Conservation (phyloP, 2,888 invertebrate species). For the Athetis lepigone region DNA sequence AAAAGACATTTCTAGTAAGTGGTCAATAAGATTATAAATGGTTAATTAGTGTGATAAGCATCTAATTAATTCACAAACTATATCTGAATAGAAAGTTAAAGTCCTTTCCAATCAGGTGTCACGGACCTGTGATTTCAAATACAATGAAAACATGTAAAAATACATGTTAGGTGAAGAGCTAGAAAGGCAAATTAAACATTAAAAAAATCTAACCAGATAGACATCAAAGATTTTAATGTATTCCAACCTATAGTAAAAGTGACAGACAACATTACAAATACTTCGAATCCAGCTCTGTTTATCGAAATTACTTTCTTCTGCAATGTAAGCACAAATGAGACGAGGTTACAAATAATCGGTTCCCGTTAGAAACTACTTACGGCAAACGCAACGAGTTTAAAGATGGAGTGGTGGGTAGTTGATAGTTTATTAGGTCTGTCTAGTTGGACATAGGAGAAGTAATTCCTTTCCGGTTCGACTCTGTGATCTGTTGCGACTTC, state of each 20-base stretch:
- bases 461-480: conserved; percentile 45
- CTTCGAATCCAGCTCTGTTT: not conserved
- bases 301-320: conserved; percentile 31
- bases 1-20: conserved; percentile 3
- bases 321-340: conserved; percentile 37
- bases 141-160: not conserved
- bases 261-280: conserved; percentile 19
- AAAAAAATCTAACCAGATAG: not conserved
- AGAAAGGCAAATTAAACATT: not conserved
- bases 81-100: conserved; percentile 26
- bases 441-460: conserved; percentile 41
- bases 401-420: conserved; percentile 45
- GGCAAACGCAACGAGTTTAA: conserved; percentile 45
- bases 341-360: conserved; percentile 46
- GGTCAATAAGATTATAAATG: conserved; percentile 4
- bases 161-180: not conserved
- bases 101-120: not conserved
- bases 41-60: not conserved
- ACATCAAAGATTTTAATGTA: not conserved
- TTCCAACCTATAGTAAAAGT: not conserved
- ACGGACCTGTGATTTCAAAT: not conserved
- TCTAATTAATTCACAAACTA: not conserved
- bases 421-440: conserved; percentile 47
- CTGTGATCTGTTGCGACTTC: conserved; percentile 41
- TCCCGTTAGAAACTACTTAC: conserved; percentile 49